Conservation (phyloP, 2,797 vertebrate species). For the Muscicapa comitata region DNA sequence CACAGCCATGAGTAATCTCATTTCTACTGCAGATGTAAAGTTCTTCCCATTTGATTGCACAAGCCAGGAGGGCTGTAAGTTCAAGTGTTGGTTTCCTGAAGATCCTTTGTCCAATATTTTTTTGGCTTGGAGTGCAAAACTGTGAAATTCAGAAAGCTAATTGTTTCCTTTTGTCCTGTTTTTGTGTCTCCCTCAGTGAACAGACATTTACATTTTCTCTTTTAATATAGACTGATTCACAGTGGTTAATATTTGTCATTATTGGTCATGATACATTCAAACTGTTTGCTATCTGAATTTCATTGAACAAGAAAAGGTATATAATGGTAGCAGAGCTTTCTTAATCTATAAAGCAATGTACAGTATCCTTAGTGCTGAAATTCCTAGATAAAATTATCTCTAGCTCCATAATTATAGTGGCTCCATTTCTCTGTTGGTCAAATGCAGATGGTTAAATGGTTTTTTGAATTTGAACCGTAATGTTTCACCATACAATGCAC, state of each 20-base stretch:
- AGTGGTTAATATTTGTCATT: background rate
- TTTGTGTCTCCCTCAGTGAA: background rate
- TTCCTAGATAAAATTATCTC: background rate
- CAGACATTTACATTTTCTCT: background rate
- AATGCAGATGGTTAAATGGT: background rate
- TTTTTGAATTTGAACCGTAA: background rate
- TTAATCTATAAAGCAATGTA: background rate
- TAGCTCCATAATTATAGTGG: background rate
- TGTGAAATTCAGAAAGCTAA: background rate
- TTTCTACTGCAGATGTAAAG: background rate
- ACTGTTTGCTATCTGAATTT: background rate
- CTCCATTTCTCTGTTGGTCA: background rate
- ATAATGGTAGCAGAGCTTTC: background rate
- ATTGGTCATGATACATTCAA: background rate
- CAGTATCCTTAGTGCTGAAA: background rate
- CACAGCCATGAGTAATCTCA: background rate
- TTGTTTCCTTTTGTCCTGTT: background rate
- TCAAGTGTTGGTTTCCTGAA: background rate
- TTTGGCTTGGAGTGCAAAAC: background rate
- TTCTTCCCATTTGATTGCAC: background rate
- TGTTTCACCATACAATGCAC: background rate
- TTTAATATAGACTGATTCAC: background rate
- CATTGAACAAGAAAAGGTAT: background rate
- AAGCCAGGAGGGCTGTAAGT: background rate
- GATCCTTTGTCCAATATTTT: background rate